These are phyloP conservation scores for Pao palembangensis DNA, from an alignment of 2,113 vertebrate genomes.

Conservation along the genomic window DNA sequence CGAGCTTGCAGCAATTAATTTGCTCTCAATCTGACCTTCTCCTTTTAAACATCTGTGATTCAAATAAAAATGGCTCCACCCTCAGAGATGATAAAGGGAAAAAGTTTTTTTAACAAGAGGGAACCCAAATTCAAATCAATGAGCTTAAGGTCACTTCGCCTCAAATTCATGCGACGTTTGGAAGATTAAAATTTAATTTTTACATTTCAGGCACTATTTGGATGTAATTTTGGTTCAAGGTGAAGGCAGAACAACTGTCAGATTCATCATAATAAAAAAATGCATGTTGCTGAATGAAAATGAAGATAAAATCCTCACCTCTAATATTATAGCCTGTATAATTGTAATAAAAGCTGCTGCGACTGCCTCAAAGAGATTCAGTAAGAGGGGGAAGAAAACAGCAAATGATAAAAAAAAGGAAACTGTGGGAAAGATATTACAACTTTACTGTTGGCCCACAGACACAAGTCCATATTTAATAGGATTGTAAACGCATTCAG, in stretches of 20 bases:
- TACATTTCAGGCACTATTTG: conserved; percentile 23
- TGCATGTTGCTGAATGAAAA: conserved; percentile 28
- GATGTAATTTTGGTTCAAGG: conserved; percentile 26
- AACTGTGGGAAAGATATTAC: conserved; percentile 65
- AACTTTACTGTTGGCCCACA: conserved; percentile 75
- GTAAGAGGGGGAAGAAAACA: conserved; percentile 47
- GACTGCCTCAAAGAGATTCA: conserved; percentile 59
- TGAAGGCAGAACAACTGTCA: conserved; percentile 30
- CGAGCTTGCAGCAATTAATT: conserved; percentile 17
- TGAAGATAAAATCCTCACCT: conserved; percentile 33
- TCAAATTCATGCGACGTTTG: conserved; percentile 21
- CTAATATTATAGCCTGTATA: conserved; percentile 46
- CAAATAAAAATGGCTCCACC: not conserved
- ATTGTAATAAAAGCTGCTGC: conserved; percentile 56
- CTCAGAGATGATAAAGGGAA: conserved; percentile 14
- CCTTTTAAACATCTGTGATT: conserved; percentile 13
- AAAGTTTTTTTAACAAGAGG: conserved; percentile 1
- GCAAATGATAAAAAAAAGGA: conserved; percentile 50
- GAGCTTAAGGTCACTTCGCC: conserved; percentile 43
- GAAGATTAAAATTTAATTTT: conserved; percentile 34
- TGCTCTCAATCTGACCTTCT: conserved; percentile 27
- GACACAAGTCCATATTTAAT: conserved; percentile 79
- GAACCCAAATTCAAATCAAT: not conserved
- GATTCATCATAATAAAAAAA: conserved; percentile 33
- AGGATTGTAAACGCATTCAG: conserved; percentile 77